Evolutionary conservation across 2,113 vertebrate species (phyloP).

Genomic region (Sylvietta virens): DNA sequence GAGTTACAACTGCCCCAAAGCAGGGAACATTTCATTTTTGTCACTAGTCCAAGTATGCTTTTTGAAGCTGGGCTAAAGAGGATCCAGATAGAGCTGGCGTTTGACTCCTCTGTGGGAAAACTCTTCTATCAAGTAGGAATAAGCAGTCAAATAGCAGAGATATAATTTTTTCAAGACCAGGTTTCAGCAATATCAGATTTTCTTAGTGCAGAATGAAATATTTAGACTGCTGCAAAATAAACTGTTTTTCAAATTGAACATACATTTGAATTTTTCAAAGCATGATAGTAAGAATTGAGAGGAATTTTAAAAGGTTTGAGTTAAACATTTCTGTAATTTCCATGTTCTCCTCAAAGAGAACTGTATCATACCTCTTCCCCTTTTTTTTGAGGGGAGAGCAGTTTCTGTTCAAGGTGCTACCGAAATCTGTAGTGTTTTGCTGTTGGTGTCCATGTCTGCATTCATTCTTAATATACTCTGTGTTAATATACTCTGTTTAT

Average conservation of each 20-base stretch:
- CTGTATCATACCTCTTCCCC: not conserved
- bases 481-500: not conserved
- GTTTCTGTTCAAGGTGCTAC: not conserved
- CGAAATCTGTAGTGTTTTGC: not conserved
- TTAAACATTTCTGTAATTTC: not conserved
- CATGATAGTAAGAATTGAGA: not conserved
- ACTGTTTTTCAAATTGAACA: not conserved
- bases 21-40: not conserved
- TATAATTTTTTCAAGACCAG: not conserved
- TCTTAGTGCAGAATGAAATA: not conserved
- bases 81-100: not conserved
- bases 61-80: not conserved
- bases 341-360: not conserved
- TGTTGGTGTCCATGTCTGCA: not conserved
- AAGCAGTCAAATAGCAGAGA: not conserved
- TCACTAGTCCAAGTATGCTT: not conserved
- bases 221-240: not conserved
- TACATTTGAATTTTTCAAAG: not conserved
- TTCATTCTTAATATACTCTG: not conserved
- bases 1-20: not conserved
- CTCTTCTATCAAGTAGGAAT: not conserved
- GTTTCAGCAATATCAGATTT: not conserved
- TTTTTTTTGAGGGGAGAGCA: not conserved
- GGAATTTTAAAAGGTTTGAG: not conserved
- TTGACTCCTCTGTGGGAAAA: no score